Conservation (phyloP, 2,113 vertebrate genomes). For the Psilopogon haemacephalus region DNA sequence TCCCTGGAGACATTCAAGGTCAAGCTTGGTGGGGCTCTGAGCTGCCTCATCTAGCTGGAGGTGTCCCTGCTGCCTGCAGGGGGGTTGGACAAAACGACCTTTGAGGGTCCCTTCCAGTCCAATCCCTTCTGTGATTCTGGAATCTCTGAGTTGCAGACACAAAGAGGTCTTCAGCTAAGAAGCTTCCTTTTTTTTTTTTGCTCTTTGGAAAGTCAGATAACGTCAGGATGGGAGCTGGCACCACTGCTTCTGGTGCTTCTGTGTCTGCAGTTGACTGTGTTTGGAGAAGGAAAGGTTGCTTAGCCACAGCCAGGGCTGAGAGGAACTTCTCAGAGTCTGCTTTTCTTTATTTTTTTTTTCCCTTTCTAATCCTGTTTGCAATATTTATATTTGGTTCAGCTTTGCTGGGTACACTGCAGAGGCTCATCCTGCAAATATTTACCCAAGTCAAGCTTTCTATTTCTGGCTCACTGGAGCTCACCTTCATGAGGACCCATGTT, state of each 20-base stretch:
- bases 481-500: not conserved
- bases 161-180: not conserved
- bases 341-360: too few species aligned
- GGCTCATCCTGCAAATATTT: conserved; percentile 22
- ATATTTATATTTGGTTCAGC: not conserved
- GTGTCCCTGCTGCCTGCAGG: too few species aligned
- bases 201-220: not conserved
- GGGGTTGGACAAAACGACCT: too few species aligned
- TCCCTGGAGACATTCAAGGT: too few species aligned
- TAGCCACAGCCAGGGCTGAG: not conserved
- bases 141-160: not conserved
- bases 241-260: not conserved
- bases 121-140: too few species aligned
- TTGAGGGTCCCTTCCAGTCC: too few species aligned
- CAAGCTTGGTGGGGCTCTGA: too few species aligned
- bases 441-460: not conserved
- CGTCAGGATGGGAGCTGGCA: not conserved
- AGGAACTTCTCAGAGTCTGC: not conserved
- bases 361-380: not conserved
- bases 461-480: not conserved
- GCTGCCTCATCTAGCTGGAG: too few species aligned
- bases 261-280: not conserved
- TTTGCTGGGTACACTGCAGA: not conserved
- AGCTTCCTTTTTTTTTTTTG: not conserved
- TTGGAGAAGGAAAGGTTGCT: not conserved